Base-by-base conservation (phyloP, 2,113 vertebrate species). In the Gasterosteus nipponicus region DNA sequence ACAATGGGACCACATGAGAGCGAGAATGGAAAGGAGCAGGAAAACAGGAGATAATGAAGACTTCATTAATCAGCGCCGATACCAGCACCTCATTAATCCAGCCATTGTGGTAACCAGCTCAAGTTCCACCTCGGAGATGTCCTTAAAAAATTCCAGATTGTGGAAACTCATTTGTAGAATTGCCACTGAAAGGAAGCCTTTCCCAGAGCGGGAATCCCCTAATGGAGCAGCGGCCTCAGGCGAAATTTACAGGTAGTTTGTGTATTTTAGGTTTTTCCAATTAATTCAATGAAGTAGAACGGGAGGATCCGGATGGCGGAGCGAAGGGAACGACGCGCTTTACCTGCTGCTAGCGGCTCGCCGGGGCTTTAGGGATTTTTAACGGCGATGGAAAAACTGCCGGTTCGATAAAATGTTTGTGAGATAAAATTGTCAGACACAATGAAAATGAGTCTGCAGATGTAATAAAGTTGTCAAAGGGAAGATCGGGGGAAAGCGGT, bases 41-140 rank as follows among this genome's bases (percentile, higher is more conserved):
- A 80, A 87, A 87, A 85, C 82, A 80, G 84, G 46, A 88, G 86
- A 92, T 89, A 89, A 91, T 89, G 86, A 90, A 90, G 83, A 87
- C 89, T 90, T 90, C 85, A 89, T 90, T 92, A 89, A 91, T 91
- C 87, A 89, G 86, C 0, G 47, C 77, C 66, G 87, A 89, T 86
- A 69, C 69, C 19, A 77, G 70, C 65, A 26, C 53, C 73, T 82
- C 82, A 16, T 91, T 91, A 84, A 87, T 91, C 86, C 84, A 4
- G 59, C 65, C 80, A 74, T 87, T 88, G 89, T 85, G 78, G 85
- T 73, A 88, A 84, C 67, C 75, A 81, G 82, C 72, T 81, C 77
- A 85, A 78, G 75, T 75, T 80, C 79, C 42, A 54, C 70, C 2
- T 58, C 54, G 35, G 79, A 69, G 83, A 86, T 78, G 87, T 80